These are phyloP conservation scores for Cordylochernes scorpioides DNA, from an alignment of 2,888 invertebrate species.

Conservation along the genomic window DNA sequence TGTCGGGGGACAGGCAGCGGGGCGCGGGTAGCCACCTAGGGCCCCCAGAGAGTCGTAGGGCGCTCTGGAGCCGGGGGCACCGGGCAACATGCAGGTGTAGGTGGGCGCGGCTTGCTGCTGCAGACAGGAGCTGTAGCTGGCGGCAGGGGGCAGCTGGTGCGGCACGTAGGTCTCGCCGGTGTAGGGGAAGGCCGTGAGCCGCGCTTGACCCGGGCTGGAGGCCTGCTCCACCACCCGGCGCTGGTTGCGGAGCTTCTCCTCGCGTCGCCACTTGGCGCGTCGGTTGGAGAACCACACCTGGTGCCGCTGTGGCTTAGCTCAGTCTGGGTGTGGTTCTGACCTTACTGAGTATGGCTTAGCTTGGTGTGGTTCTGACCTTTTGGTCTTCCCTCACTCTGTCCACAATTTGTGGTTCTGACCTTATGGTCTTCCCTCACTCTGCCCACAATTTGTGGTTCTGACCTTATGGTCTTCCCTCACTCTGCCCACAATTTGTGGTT, in stretches of 20 bases:
- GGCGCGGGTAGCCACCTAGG: slow-evolving; percentile 25
- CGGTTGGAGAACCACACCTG: slow-evolving; percentile 98
- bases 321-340: too few relatives aligned
- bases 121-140: slow-evolving; percentile 24
- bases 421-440: too few relatives aligned
- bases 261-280: slow-evolving; percentile 81
- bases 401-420: too few relatives aligned
- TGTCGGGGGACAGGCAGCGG: too few relatives aligned
- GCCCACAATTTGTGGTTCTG: too few relatives aligned
- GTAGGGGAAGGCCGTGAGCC: slow-evolving; percentile 33
- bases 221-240: slow-evolving; percentile 32
- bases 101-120: slow-evolving; percentile 23
- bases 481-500: too few relatives aligned
- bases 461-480: too few relatives aligned
- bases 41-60: slow-evolving; percentile 28
- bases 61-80: slow-evolving; percentile 18
- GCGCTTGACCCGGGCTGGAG: slow-evolving; percentile 31
- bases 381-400: too few relatives aligned
- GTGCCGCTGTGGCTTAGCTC: too few relatives aligned
- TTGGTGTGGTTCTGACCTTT: too few relatives aligned
- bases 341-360: too few relatives aligned
- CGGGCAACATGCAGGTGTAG: slow-evolving; percentile 29
- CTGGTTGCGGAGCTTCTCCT: slow-evolving; percentile 76
- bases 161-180: slow-evolving; percentile 18
- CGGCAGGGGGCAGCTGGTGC: too few relatives aligned